Evolutionary conservation across 2,888 invertebrate species (phyloP), one percentile per base, ranked within the genome.

Genomic region (Phasia obesa): DNA sequence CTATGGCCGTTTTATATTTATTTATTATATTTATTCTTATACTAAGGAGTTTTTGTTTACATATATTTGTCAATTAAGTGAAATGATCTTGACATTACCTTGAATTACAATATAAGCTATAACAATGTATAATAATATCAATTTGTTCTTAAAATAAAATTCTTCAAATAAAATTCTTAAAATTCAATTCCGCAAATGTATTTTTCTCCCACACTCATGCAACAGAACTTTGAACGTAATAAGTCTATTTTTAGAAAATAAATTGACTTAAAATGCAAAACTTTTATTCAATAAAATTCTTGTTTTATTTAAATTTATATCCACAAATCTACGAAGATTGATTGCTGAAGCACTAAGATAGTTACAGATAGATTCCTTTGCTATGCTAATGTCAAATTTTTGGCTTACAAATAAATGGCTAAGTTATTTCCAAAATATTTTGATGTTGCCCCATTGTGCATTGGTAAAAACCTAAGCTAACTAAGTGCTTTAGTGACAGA

Each of bases 71-170:
- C 69, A 62, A 62, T 55, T 64, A 73, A 73, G 51, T 51, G 17
- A 59, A 64, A 64, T 77, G 73, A 69, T 77, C 67, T 31, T 81
- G 81, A n/a, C n/a, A n/a, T n/a, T n/a, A 69, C 76, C 81, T 81
- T 81, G 69, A 81, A 81, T 73, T 62, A 57, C 31, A 57, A 67
- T 62, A 38, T 13, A 47, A 35, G 23, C n/a, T 44, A 31, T 19
- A 44, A 15, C 19, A 5, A n/a, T 38, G 35, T 9, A 53, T 27
- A 62, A 73, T 35, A 59, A 49, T 25, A 19, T 51, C 9, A 1
- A 31, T 47, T 19, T n/a, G 6, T 60, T 51, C 60, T 60, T 49
- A 5, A n/a, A 59, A 59, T 31, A 49, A 13, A 60, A 23, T 44
- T 38, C 4, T 21, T 7, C 3, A n/a, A n/a, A n/a, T n/a, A n/a